Evolutionary conservation across 2,113 vertebrate genomes (phyloP).

Genomic region (Chrysemys picta): DNA sequence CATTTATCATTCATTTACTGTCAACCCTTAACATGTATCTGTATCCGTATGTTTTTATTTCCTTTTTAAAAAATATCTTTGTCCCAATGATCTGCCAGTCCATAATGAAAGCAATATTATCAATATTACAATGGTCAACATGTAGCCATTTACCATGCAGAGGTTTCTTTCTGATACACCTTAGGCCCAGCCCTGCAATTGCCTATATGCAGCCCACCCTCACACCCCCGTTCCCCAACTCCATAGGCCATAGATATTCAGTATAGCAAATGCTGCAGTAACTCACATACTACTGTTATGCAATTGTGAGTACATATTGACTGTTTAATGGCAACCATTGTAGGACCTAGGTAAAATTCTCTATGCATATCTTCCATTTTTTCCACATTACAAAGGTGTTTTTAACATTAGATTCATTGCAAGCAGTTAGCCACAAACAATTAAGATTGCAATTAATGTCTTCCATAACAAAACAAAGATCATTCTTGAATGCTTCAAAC

Average conservation of each 20-base stretch:
- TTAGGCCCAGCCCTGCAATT: not conserved
- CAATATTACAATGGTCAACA: not conserved
- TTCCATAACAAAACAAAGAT: conserved; percentile 28
- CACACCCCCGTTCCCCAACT: not conserved
- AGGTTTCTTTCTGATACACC: not conserved
- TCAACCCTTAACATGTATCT: not conserved
- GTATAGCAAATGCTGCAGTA: not conserved
- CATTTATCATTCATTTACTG: not conserved
- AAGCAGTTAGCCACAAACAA: not conserved
- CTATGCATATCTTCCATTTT: not conserved
- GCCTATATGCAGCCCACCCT: not conserved
- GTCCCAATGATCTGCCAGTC: not conserved
- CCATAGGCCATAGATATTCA: not conserved
- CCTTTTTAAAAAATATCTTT: not conserved
- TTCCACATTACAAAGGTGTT: not conserved
- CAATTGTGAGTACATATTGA: not conserved
- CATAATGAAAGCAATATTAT: not conserved
- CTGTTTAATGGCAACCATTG: not conserved
- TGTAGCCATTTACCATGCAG: not conserved
- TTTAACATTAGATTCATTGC: not conserved
- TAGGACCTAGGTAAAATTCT: not conserved
- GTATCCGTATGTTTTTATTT: not conserved
- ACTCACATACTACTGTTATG: not conserved
- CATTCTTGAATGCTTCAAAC: conserved; percentile 14
- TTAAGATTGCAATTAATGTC: conserved; percentile 43